Evolutionary conservation across 2,113 vertebrate genomes (phyloP).

Genomic region (Cichladusa arquata): DNA sequence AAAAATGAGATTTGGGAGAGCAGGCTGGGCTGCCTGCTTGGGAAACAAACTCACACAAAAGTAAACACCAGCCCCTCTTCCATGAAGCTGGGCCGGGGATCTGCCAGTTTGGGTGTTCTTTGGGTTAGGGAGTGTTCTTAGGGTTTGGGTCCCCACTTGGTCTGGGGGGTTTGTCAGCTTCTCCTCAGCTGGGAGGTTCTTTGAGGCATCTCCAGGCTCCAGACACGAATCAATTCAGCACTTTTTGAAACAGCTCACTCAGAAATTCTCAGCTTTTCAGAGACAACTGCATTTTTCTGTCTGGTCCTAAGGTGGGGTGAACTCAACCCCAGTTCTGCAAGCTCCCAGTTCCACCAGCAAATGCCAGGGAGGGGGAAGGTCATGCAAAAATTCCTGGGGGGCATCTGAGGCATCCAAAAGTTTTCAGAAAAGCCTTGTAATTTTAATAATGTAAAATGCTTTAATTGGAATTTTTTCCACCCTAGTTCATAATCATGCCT

Average conservation of each 20-base stretch:
- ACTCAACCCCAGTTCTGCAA: neutral
- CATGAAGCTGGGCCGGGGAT: neutral
- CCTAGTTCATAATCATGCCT: neutral
- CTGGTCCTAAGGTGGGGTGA: neutral
- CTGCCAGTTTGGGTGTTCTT: neutral
- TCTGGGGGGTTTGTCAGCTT: fast-evolving
- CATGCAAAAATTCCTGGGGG: neutral
- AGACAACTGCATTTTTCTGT: neutral
- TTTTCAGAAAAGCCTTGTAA: neutral
- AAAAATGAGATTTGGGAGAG: neutral
- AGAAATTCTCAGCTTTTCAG: neutral
- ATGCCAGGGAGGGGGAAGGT: neutral
- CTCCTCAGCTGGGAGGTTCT: neutral
- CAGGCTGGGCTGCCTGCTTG: neutral
- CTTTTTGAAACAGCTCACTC: neutral
- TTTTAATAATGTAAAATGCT: neutral
- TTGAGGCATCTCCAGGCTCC: neutral
- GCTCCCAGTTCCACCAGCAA: neutral
- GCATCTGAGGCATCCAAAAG: neutral
- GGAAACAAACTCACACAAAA: neutral
- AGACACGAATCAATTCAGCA: neutral
- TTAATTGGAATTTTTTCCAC: neutral
- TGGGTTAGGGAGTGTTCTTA: neutral
- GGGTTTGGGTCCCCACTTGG: neutral
- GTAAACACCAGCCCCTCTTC: neutral